Percentiles rank a stretch among this genome's conserved stretches.
Evolutionary conservation across 2,113 vertebrate species (phyloP).

Genomic region (Gymnarchus niloticus): DNA sequence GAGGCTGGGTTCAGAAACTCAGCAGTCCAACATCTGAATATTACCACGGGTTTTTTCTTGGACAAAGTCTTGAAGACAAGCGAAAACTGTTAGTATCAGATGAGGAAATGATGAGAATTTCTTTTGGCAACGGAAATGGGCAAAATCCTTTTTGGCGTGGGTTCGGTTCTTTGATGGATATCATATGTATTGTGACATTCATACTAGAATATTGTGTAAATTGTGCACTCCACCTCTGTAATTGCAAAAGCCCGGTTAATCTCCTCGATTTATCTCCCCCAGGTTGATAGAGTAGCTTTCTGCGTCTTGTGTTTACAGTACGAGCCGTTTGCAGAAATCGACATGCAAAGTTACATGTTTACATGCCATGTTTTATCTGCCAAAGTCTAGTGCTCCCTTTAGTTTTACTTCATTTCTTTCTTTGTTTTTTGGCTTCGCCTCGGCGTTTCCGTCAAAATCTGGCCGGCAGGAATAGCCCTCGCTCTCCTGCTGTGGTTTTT

Average conservation of each 20-base stretch:
- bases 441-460: background rate
- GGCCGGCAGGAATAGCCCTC: background rate
- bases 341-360: background rate
- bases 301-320: background rate
- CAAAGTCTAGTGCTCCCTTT: constrained; percentile 2
- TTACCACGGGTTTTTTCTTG: background rate
- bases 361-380: background rate
- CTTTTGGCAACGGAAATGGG: background rate
- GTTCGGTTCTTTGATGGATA: background rate
- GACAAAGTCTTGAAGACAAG: background rate
- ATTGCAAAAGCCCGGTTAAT: background rate
- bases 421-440: background rate
- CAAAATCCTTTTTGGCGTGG: background rate
- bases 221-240: background rate
- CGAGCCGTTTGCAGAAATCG: background rate
- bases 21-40: background rate
- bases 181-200: constrained; percentile 7
- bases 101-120: background rate
- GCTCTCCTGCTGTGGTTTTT: background rate
- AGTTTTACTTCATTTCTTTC: background rate
- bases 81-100: background rate
- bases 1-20: background rate
- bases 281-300: background rate
- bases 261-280: background rate
- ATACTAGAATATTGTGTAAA: background rate